A percentile compares a stretch with the other conserved stretches of the same genome.
phyloP scores from a whole-genome alignment of 2,888 invertebrate genomes.

The Chaitophorus viminalis region DNA sequence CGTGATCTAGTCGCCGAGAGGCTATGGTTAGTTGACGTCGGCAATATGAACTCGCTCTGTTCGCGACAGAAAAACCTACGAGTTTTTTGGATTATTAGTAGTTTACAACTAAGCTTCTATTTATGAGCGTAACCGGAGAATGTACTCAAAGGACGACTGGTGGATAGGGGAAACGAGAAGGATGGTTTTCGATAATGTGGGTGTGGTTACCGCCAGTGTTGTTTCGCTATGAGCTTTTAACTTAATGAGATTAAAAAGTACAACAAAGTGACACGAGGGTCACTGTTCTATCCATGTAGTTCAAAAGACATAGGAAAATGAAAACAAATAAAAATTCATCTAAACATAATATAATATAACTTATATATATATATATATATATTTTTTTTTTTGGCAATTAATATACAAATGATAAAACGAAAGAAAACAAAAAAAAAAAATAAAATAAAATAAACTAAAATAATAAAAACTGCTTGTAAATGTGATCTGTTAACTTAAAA shows the following conservation, averaged over 20 bases:
- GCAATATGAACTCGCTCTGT: neutral
- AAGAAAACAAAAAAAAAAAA: constrained; percentile 26
- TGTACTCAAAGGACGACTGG: neutral
- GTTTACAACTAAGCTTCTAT: too few species aligned
- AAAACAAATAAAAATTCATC: neutral
- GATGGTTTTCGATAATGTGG: constrained; percentile 38
- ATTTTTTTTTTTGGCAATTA: constrained; percentile 57
- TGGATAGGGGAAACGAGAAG: neutral
- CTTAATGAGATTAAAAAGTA: constrained; percentile 56
- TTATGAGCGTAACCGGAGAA: too few species aligned
- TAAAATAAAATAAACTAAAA: constrained; percentile 26
- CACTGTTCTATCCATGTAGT: neutral
- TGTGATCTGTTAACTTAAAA: constrained; percentile 14
- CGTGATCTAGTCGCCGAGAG: too few species aligned
- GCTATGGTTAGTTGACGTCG: neutral
- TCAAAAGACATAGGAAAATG: neutral
- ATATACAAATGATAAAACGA: constrained; percentile 58
- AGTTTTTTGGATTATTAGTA: neutral
- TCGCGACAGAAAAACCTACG: neutral
- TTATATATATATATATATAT: constrained; percentile 10
- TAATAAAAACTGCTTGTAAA: constrained; percentile 41
- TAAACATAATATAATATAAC: neutral
- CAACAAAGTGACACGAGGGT: neutral
- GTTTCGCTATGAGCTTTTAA: neutral
- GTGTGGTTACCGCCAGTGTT: constrained; percentile 18